Base-by-base conservation (phyloP, 2,888 invertebrate species). In the Eupithecia subumbrata region DNA sequence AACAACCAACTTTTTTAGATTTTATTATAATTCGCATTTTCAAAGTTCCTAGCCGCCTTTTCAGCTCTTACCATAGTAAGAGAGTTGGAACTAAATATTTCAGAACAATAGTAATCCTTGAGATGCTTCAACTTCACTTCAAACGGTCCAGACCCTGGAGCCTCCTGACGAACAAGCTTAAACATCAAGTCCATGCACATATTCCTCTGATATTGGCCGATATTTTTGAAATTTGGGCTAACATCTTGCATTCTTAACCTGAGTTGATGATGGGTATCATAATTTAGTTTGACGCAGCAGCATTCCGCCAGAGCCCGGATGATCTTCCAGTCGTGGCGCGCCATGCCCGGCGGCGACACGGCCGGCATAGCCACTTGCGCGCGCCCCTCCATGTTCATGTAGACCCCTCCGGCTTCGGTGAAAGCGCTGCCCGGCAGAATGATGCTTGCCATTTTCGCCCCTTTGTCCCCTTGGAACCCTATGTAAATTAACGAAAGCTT, bases 291-390 rank as follows among this genome's bases (percentile, higher is more conserved):
- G 37, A 91, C 73, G 1, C 88, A 87, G 66, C 87, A 84, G 74
- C 88, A 92, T 77, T 93, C 92, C 0, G 92, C 92, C 22, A 94
- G 75, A 1, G 94, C 94, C 56, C 92, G 88, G 80, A 99, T 96
- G 82, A 99, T 98, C 94, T 99, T 99, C 99, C 99, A 99, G 90
- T 99, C 99, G 81, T 97, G 97, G 66, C 99, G 96, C 0, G 99
- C 99, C 90, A 97, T 95, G 25, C 99, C 99, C 0, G 99, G 99
- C 0, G 99, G 97, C 5, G 98, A 96, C 0, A 99, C 97, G 0
- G 99, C 99, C 0, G 97, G 96, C 72, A 97, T 91, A 0, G 99
- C 98, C 88, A 97, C 96, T 91, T 99, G 99, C 1, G 99, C 96
- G 72, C 99, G 96, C 67, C 99, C 98, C 93, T 99, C 99, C 69